A percentile compares a stretch with the other conserved stretches of the same genome.
Evolutionary conservation across 1,140 invertebrate genomes (phyloP).

Genomic region (Hesperophylax magnus): DNA sequence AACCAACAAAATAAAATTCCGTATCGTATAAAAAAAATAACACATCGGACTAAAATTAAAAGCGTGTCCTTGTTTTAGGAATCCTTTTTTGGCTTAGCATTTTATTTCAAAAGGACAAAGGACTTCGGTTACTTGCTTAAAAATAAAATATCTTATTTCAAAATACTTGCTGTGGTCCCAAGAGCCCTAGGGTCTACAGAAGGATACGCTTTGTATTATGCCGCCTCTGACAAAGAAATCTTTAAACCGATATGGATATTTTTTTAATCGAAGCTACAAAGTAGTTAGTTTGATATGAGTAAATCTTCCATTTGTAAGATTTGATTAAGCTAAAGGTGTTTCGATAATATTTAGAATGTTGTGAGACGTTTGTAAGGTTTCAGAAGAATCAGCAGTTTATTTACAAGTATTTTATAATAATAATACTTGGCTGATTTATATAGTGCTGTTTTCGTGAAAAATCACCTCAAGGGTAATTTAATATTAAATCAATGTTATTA

Average conservation of each 20-base stretch:
- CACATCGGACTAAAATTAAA: slow-evolving; percentile 53
- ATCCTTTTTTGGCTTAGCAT: slow-evolving; percentile 43
- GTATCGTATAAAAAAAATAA: not conserved
- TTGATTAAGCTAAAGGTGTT: too few species aligned
- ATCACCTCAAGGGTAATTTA: too few species aligned
- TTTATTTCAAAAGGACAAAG: slow-evolving; percentile 53
- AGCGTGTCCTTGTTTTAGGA: slow-evolving; percentile 51
- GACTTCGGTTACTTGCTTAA: slow-evolving; percentile 49
- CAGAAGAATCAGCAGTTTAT: too few species aligned
- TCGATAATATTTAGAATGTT: not conserved
- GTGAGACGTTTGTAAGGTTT: too few species aligned
- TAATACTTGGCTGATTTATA: too few species aligned
- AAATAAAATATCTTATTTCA: slow-evolving; percentile 59
- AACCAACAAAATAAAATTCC: not conserved
- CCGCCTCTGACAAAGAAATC: slow-evolving; percentile 34
- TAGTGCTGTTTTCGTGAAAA: too few species aligned
- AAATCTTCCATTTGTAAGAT: too few species aligned
- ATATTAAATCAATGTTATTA: too few species aligned
- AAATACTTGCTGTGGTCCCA: slow-evolving; percentile 21
- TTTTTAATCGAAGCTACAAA: too few species aligned
- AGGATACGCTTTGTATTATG: slow-evolving; percentile 41
- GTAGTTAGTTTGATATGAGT: too few species aligned
- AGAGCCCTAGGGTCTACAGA: not conserved
- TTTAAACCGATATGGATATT: slow-evolving; percentile 8
- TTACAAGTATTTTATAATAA: too few species aligned